phyloP scores from a whole-genome alignment of 2,113 vertebrate species.

The Thamnophis sirtalis region DNA sequence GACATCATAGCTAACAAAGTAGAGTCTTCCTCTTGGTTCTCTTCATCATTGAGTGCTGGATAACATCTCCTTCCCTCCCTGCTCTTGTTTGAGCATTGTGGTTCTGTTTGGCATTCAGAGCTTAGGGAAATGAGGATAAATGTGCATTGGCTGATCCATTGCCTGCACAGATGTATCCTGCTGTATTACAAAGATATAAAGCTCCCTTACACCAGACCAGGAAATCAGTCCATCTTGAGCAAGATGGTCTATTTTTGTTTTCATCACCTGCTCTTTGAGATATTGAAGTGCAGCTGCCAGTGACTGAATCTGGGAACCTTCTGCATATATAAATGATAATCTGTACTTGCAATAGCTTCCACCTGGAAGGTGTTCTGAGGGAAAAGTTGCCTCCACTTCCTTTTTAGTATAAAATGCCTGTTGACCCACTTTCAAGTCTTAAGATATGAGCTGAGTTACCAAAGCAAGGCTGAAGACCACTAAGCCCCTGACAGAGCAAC shows the following conservation, averaged over 20 bases:
- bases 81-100: background rate
- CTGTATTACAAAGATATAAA: background rate
- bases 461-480: background rate
- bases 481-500: background rate
- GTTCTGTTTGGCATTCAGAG: background rate
- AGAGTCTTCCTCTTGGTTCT: background rate
- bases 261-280: background rate
- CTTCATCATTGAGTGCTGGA: background rate
- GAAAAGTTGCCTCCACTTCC: background rate
- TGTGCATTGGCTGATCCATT: background rate
- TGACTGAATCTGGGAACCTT: background rate
- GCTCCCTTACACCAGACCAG: background rate
- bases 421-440: background rate
- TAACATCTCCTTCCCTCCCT: background rate
- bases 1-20: background rate
- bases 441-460: background rate
- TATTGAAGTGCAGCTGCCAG: background rate
- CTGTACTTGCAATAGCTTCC: background rate
- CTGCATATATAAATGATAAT: background rate
- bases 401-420: background rate
- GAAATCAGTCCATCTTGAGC: background rate
- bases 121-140: background rate
- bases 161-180: background rate
- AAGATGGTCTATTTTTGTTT: background rate
- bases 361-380: background rate